A percentile compares a stretch with the other conserved stretches of the same genome.
Evolutionary conservation across 2,888 invertebrate species (phyloP).

Genomic region (Leucophenga maculata): DNA sequence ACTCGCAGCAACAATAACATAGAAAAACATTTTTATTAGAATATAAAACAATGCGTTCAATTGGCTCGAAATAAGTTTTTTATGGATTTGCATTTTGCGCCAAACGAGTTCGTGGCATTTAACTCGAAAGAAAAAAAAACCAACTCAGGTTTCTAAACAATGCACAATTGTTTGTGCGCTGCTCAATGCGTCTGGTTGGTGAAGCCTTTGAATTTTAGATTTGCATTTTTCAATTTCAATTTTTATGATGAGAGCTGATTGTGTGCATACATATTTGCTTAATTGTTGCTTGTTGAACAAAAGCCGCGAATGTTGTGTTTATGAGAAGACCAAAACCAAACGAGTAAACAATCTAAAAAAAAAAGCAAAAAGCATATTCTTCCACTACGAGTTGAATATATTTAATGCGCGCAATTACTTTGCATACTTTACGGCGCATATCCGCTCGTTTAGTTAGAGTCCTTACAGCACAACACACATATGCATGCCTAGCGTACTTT

Average conservation of each 20-base stretch:
- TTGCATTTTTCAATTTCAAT: slow-evolving; percentile 31
- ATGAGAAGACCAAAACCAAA: slow-evolving; percentile 31
- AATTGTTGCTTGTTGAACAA: slow-evolving; percentile 54
- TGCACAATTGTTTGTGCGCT: slow-evolving; percentile 17
- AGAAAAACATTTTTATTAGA: slow-evolving; percentile 35
- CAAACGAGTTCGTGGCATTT: slow-evolving; percentile 13
- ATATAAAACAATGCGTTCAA: slow-evolving; percentile 41
- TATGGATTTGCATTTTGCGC: slow-evolving; percentile 60
- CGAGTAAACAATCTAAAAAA: neutral
- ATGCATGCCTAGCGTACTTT: slow-evolving; percentile 10
- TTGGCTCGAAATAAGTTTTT: slow-evolving; percentile 62
- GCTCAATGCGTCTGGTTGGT: too few relatives aligned
- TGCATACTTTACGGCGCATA: slow-evolving; percentile 53
- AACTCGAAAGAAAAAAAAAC: neutral
- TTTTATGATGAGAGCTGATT: neutral
- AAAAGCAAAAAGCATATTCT: neutral
- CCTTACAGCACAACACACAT: neutral
- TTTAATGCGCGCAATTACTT: slow-evolving; percentile 62
- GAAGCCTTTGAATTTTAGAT: slow-evolving; percentile 29
- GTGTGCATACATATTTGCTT: slow-evolving; percentile 39
- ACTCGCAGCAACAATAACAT: slow-evolving; percentile 32
- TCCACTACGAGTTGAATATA: slow-evolving; percentile 38
- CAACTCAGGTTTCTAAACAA: neutral
- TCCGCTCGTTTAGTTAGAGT: neutral
- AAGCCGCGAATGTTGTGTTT: slow-evolving; percentile 15